Base-by-base conservation (phyloP, 1,140 invertebrate species). In the Zaprionus nigranus region DNA sequence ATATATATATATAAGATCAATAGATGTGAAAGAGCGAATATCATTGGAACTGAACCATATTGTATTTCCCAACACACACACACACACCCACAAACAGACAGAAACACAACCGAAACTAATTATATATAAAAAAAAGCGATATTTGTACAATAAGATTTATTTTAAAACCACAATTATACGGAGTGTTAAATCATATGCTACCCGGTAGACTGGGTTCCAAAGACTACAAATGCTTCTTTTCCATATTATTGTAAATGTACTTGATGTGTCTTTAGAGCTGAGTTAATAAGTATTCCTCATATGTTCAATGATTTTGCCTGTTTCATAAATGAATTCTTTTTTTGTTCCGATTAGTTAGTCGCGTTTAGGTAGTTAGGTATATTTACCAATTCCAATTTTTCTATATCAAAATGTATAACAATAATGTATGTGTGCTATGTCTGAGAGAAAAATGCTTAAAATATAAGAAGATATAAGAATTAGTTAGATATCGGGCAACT, bases 21-120 rank as follows among this genome's bases (percentile, higher is more conserved):
- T 77, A 78, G 68, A 54, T 28, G 56, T 57, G 54, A 62, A 75
- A 40, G 51, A 69, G 59, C 59, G 74, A 68, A 67, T 71, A 78
- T 82, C 63, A 58, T 80, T 72, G 74, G 84, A 87, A 87, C 83
- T 88, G 84, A 87, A 87, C 54, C 77, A 83, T 83, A 78, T 82
- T 69, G 65, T 75, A 75, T 70, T 70, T 75, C 59, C 66, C 54
- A 34, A 75, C 36, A 86, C 58, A 34, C 13, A 77, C 38, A 63
- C 15, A 57, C 12, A 75, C 36, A 86, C 58, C 26, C 13, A 77
- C 38, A 63, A 17, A 57, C 12, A 64, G 13, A 34, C 57, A 68
- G 43, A 67, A 58, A 49, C 40, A 67, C 13, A 43, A 75, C 40
- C 26, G 13, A 58, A 53, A 63, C 13, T 61, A 68, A 46, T 53